Evolutionary conservation across 2,888 invertebrate genomes (phyloP).

Genomic region (Margaritifera margaritifera): DNA sequence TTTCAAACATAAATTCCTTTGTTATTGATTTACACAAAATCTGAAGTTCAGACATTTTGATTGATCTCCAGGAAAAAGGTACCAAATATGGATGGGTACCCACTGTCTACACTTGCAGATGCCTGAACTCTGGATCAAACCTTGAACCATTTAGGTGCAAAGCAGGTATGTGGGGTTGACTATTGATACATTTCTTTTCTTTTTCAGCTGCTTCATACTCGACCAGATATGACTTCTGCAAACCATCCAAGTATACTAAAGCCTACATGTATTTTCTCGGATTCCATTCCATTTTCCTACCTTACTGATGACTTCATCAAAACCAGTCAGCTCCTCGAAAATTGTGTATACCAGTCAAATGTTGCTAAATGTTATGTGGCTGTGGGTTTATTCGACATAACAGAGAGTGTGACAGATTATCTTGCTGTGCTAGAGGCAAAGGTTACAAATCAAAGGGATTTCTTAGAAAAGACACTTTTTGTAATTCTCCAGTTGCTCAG

Average conservation of each 20-base stretch:
- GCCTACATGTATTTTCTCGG: constrained; percentile 59
- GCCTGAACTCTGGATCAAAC: too few species aligned
- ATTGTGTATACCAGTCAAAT: constrained; percentile 52
- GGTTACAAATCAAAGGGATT: constrained; percentile 47
- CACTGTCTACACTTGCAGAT: too few species aligned
- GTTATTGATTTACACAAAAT: too few species aligned
- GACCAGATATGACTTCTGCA: constrained; percentile 54
- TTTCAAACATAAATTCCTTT: too few species aligned
- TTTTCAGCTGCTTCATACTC: constrained; percentile 60
- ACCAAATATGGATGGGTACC: too few species aligned
- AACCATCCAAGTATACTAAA: constrained; percentile 58
- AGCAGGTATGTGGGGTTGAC: not conserved
- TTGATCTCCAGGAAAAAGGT: too few species aligned
- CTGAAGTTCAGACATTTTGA: too few species aligned
- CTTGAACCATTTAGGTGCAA: too few species aligned
- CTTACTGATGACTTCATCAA: constrained; percentile 63
- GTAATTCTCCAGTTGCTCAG: constrained; percentile 57
- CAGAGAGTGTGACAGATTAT: constrained; percentile 55
- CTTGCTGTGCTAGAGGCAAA: constrained; percentile 45
- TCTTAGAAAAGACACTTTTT: constrained; percentile 50
- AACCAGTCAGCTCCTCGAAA: constrained; percentile 59
- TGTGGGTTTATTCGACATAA: constrained; percentile 57
- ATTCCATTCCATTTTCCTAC: constrained; percentile 59
- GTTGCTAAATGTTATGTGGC: constrained; percentile 59
- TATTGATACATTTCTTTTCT: not conserved